These are phyloP conservation scores for Nasonia oneida DNA, from an alignment of 2,888 invertebrate genomes.

Conservation along the genomic window DNA sequence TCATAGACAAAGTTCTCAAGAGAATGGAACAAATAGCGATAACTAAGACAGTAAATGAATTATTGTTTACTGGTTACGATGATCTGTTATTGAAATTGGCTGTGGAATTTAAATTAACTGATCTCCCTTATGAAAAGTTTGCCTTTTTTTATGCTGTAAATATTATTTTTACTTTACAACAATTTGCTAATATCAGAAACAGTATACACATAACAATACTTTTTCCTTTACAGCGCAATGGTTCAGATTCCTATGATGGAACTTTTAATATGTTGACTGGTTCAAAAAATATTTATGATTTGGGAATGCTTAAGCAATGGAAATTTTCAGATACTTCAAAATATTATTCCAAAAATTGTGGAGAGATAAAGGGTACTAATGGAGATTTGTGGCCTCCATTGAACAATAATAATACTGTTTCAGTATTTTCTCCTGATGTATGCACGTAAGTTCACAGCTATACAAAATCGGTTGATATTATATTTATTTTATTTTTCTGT, in stretches of 20 bases:
- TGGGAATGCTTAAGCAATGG: conserved; percentile 88
- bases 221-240: conserved; percentile 84
- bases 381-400: conserved; percentile 92
- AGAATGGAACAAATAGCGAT: conserved; percentile 81
- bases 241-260: conserved; percentile 87
- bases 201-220: conserved; percentile 4
- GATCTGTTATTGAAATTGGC: conserved; percentile 85
- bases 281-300: conserved; percentile 82
- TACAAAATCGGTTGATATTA: conserved; percentile 17
- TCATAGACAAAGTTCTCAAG: conserved; percentile 82
- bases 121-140: conserved; percentile 88
- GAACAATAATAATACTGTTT: conserved; percentile 81
- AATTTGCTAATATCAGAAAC: background rate
- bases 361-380: conserved; percentile 85
- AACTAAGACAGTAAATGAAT: conserved; percentile 84
- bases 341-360: conserved; percentile 84
- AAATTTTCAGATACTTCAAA: conserved; percentile 82
- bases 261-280: conserved; percentile 90
- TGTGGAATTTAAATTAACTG: conserved; percentile 80
- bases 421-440: conserved; percentile 88
- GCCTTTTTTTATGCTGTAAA: conserved; percentile 91
- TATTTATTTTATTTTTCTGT: conserved; percentile 28
- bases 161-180: conserved; percentile 62
- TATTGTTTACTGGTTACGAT: conserved; percentile 91
- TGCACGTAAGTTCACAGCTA: conserved; percentile 84